Conservation (phyloP, 2,113 vertebrate species). For the Formicarius rufipectus region DNA sequence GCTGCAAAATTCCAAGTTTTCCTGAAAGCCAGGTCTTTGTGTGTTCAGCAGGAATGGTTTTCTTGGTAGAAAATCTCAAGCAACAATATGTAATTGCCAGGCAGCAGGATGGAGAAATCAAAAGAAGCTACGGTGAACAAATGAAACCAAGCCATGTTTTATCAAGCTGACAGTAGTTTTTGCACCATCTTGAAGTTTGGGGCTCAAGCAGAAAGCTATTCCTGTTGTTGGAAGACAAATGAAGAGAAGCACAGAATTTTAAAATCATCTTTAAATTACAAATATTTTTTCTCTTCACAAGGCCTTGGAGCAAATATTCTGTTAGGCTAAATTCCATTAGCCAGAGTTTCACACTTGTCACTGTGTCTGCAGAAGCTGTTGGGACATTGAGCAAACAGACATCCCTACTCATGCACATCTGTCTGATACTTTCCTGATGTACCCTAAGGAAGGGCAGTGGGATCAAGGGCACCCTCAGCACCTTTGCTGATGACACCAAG, state of each 20-base stretch:
- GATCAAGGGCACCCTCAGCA: background rate
- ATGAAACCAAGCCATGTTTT: background rate
- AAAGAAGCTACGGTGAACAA: background rate
- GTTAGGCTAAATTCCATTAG: background rate
- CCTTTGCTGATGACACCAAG: accelerated
- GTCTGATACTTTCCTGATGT: background rate
- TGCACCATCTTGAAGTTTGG: background rate
- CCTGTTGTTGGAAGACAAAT: background rate
- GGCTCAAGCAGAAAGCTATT: background rate
- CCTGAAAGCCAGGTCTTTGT: background rate
- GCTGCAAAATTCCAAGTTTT: background rate
- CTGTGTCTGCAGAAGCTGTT: background rate
- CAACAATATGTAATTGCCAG: background rate
- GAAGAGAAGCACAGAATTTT: background rate
- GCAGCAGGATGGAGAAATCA: background rate
- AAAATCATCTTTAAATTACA: background rate
- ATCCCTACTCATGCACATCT: background rate
- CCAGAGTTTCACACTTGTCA: background rate
- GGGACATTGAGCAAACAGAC: background rate
- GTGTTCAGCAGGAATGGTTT: background rate
- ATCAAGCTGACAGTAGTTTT: background rate
- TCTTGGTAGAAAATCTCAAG: background rate
- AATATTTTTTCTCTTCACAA: background rate
- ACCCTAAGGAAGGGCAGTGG: background rate
- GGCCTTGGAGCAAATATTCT: background rate